Evolutionary conservation across 2,113 vertebrate genomes (phyloP).

Genomic region (Malurus alboscapulatus): DNA sequence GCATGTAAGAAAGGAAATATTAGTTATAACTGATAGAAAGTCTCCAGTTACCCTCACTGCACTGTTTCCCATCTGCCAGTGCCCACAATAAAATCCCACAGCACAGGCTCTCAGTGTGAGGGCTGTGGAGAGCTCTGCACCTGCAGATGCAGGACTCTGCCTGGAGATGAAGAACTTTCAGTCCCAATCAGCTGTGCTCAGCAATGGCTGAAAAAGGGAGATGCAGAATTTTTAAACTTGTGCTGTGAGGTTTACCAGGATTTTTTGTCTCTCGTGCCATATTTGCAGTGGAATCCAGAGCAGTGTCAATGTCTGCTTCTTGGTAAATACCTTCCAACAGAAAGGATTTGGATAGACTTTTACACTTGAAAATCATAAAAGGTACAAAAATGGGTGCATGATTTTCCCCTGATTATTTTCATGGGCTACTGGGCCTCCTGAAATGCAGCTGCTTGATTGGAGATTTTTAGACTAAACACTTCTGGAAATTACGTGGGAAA

Average conservation of each 20-base stretch:
- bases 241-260: neutral
- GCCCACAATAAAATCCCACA: neutral
- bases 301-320: neutral
- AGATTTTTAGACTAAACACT: neutral
- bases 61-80: neutral
- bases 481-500: neutral
- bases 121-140: neutral
- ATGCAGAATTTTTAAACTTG: neutral
- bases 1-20: neutral
- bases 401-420: neutral
- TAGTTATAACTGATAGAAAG: neutral
- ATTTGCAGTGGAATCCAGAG: neutral
- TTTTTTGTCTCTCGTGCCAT: neutral
- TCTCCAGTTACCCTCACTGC: neutral
- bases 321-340: neutral
- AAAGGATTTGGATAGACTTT: neutral
- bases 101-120: accelerated
- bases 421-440: neutral
- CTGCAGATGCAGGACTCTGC: neutral
- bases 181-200: neutral
- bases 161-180: neutral
- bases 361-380: neutral
- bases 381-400: neutral
- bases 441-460: neutral
- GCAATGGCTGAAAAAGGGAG: neutral